A percentile compares a stretch with the other conserved stretches of the same genome.
Conservation (phyloP, 1,140 invertebrate species). For the Drosophila bocki region DNA sequence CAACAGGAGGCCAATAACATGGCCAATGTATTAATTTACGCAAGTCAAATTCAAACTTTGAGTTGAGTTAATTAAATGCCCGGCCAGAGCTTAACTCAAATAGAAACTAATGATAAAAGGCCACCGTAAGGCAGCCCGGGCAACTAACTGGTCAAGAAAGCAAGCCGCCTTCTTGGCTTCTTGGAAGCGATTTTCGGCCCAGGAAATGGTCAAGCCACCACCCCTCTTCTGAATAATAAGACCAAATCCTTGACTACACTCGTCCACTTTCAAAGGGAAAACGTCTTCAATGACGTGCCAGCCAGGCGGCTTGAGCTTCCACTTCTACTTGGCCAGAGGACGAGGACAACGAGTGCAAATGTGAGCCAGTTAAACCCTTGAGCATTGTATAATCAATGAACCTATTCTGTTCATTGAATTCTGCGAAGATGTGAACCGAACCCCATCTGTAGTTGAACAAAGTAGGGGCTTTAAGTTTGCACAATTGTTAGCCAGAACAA, state of each 20-base stretch:
- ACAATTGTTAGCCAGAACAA: not conserved
- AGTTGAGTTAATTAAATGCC: constrained; percentile 74
- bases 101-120: constrained; percentile 57
- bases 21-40: constrained; percentile 76
- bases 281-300: constrained; percentile 26
- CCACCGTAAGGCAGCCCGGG: constrained; percentile 11
- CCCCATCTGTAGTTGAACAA: not conserved
- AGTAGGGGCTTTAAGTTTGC: constrained; percentile 13
- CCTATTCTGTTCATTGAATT: constrained; percentile 25
- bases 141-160: constrained; percentile 19
- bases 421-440: constrained; percentile 9
- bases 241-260: constrained; percentile 32
- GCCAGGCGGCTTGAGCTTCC: not conserved
- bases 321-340: constrained; percentile 16
- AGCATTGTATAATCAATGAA: constrained; percentile 24
- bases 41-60: constrained; percentile 58
- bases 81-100: constrained; percentile 62
- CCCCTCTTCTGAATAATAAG: constrained; percentile 24
- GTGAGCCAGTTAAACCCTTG: constrained; percentile 23
- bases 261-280: constrained; percentile 18
- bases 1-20: constrained; percentile 64
- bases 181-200: not conserved
- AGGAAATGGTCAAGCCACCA: constrained; percentile 30
- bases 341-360: constrained; percentile 18
- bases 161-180: constrained; percentile 7